Percentiles rank a stretch among this genome's conserved stretches.
Evolutionary conservation across 2,113 vertebrate species (phyloP).

Genomic region (Lycaon pictus): DNA sequence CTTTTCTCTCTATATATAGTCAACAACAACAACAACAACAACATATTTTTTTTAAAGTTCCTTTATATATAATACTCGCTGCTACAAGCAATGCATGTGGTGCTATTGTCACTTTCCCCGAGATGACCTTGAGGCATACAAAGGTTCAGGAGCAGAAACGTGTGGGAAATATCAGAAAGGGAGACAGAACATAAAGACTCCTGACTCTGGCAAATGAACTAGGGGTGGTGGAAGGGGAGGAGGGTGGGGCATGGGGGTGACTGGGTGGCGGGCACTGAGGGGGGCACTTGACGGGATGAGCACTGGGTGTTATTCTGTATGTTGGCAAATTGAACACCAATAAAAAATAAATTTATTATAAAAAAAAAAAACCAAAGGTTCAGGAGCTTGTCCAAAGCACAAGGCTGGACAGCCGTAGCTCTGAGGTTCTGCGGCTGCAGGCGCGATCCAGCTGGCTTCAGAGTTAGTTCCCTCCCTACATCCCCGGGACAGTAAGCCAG

Average conservation of each 20-base stretch:
- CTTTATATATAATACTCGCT: neutral
- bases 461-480: no score
- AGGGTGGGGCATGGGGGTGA: fast-evolving
- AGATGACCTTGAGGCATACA: neutral
- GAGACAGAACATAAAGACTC: no score
- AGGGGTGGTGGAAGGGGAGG: no score
- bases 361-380: no score
- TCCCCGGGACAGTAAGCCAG: neutral
- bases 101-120: neutral
- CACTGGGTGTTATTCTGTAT: no score
- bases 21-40: neutral
- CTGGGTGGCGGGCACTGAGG: no score
- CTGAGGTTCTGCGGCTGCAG: neutral
- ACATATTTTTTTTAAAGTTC: neutral
- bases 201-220: no score
- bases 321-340: no score
- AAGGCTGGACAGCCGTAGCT: neutral
- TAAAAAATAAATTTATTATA: no score
- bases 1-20: neutral
- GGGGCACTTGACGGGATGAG: no score
- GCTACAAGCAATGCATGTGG: neutral
- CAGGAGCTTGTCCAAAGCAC: neutral
- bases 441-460: neutral
- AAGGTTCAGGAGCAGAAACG: neutral
- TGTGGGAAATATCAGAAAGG: no score